These are phyloP conservation scores for Leptobrachium ailaonicum DNA, from an alignment of 2,113 vertebrate genomes.

Conservation along the genomic window DNA sequence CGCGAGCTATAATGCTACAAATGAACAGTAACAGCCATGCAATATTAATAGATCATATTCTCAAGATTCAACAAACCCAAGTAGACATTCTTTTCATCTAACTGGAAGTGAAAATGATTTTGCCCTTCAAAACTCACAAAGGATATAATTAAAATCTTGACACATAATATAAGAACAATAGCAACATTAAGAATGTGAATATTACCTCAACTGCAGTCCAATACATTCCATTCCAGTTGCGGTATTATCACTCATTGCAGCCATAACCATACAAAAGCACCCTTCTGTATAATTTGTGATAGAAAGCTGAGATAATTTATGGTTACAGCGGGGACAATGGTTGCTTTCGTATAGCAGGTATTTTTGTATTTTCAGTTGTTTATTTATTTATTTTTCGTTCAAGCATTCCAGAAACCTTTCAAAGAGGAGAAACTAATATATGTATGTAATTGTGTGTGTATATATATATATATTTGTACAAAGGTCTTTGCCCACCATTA, in stretches of 20 bases:
- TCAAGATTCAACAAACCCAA: slow-evolving; percentile 6
- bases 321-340: slow-evolving; percentile 7
- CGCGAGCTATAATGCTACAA: slow-evolving; percentile 11
- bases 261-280: slow-evolving; percentile 33
- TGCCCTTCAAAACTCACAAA: slow-evolving; percentile 37
- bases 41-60: slow-evolving; percentile 25
- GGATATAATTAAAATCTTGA: slow-evolving; percentile 41
- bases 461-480: too few species aligned
- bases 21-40: slow-evolving; percentile 19
- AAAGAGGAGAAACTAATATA: too few species aligned
- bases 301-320: slow-evolving; percentile 11
- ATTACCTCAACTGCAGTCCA: slow-evolving; percentile 19
- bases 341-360: background rate
- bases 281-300: slow-evolving; percentile 23
- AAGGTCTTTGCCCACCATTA: too few species aligned
- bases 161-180: slow-evolving; percentile 27
- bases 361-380: background rate
- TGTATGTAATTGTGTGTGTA: too few species aligned
- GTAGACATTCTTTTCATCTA: slow-evolving; percentile 21
- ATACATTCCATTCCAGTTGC: slow-evolving; percentile 9
- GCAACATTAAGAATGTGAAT: slow-evolving; percentile 18
- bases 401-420: background rate
- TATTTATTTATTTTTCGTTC: background rate
- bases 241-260: slow-evolving; percentile 25
- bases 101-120: slow-evolving; percentile 30